Evolutionary conservation across 2,797 vertebrate species (phyloP), one percentile per base, ranked within the genome.

Genomic region (Staurois parvus): DNA sequence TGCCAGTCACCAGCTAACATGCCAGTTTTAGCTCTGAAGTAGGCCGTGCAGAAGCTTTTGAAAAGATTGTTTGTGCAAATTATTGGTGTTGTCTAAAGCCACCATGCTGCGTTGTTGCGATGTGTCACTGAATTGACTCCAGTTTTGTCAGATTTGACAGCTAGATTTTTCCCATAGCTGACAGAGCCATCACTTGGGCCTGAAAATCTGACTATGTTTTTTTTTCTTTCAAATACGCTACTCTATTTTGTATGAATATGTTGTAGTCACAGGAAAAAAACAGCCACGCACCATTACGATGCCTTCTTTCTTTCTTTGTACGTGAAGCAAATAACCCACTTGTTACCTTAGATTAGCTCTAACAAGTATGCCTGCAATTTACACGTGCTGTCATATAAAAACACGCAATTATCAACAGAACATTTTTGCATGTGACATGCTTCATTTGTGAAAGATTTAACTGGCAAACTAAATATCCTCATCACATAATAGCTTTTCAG

Each of bases 401-500:
- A 45, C 48, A 81, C 34, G 29, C 52, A 42, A 73, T 40, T 29
- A 26, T 17, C 12, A 11, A 29, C 19, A 52, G 30, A 21, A 40
- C 15, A 28, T 62, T 13, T 76, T 40, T 52, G 48, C 48, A 52
- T 52, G 48, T 52, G 13, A 42, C 34, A 74, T 64, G 72, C 52
- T 75, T 83, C n/a, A 72, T 82, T 67, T 77, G 34, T 72, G 59
- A 28, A 79, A 45, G 69, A 37, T 67, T 78, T 83, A 82, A 83
- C 34, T 28, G 76, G 29, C 52, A 82, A 83, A 83, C 72, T 73
- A 83, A 28, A 74, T 86, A 83, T 83, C 68, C 69, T 79, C 75
- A 86, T 83, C 42, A 56, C 80, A 79, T 86, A 83, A 86, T 86
- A 72, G 80, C 68, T 83, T 52, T 83, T 86, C 75, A 56, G 56